phyloP scores from a whole-genome alignment of 23 tunicate genomes.

The Phallusia fumigata region DNA sequence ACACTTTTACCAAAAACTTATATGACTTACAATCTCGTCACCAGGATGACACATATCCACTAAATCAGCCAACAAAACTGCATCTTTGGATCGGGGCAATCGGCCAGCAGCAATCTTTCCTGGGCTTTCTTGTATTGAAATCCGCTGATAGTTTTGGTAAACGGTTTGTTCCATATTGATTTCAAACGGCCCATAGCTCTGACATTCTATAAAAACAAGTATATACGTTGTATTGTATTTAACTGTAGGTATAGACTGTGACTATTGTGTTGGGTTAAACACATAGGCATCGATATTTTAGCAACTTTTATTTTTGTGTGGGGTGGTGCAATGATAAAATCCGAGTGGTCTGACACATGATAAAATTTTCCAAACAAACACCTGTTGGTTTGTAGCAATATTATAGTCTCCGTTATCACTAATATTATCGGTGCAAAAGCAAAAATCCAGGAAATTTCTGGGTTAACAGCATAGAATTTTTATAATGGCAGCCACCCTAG shows the following conservation, averaged over 20 bases:
- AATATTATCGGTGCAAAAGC: too few relatives aligned
- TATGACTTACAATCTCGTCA: slow-evolving; percentile 76
- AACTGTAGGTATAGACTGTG: background rate
- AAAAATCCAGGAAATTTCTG: too few relatives aligned
- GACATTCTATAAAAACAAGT: slow-evolving; percentile 58
- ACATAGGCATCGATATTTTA: too few relatives aligned
- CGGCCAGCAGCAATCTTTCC: slow-evolving; percentile 96
- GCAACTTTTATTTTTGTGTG: too few relatives aligned
- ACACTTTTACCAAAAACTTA: too few relatives aligned
- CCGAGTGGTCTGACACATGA: too few relatives aligned
- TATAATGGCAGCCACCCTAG: too few relatives aligned
- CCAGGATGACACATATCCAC: slow-evolving; percentile 99
- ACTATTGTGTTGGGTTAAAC: background rate
- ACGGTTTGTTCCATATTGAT: slow-evolving; percentile 99
- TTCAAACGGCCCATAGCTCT: slow-evolving; percentile 95
- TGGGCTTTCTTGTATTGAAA: slow-evolving; percentile 94
- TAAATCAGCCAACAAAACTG: slow-evolving; percentile 93
- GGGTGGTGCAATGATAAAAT: too few relatives aligned
- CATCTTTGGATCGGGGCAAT: slow-evolving; percentile 97
- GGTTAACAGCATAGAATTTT: too few relatives aligned
- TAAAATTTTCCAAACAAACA: too few relatives aligned
- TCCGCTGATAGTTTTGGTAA: slow-evolving; percentile 97
- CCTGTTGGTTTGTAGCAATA: too few relatives aligned
- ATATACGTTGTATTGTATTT: background rate
- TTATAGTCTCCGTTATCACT: too few relatives aligned